These are phyloP conservation scores for Lateolabrax maculatus DNA, from an alignment of 2,797 vertebrate genomes.

Conservation along the genomic window DNA sequence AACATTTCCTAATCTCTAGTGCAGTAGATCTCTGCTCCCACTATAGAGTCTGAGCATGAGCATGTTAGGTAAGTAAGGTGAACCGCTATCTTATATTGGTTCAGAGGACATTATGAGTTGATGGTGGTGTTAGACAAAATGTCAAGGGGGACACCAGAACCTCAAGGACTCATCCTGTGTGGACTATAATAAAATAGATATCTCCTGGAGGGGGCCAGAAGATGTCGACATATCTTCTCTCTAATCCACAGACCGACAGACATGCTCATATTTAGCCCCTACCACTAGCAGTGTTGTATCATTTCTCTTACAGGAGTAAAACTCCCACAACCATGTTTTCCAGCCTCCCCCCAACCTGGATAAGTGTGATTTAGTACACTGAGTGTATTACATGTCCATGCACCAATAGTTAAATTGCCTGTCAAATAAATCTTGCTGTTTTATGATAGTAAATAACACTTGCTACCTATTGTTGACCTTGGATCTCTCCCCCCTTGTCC, in stretches of 20 bases:
- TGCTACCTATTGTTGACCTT: conserved; percentile 63
- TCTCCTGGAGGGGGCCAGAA: background rate
- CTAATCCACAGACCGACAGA: background rate
- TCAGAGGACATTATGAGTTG: conserved; percentile 36
- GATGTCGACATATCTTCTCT: background rate
- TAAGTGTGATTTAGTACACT: conserved; percentile 35
- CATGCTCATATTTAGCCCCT: no score
- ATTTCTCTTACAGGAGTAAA: conserved; percentile 3
- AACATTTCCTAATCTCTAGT: conserved; percentile 58
- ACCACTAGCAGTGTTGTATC: background rate
- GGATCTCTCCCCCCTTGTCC: background rate
- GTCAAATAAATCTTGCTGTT: conserved; percentile 57
- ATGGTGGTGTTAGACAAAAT: background rate
- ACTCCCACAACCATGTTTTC: background rate
- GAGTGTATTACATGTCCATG: conserved; percentile 53
- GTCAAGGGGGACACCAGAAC: background rate
- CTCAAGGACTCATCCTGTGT: background rate
- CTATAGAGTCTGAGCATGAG: conserved; percentile 52
- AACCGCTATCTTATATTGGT: no score
- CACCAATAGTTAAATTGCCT: conserved; percentile 48
- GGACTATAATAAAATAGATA: background rate
- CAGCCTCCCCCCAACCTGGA: background rate
- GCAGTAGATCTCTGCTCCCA: conserved; percentile 38
- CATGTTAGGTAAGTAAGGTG: conserved; percentile 57
- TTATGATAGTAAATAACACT: conserved; percentile 47